Percentiles rank a stretch among this genome's conserved stretches.
These are phyloP conservation scores for Sinosuthora webbiana DNA, from an alignment of 2,113 vertebrate species.

Conservation along the genomic window DNA sequence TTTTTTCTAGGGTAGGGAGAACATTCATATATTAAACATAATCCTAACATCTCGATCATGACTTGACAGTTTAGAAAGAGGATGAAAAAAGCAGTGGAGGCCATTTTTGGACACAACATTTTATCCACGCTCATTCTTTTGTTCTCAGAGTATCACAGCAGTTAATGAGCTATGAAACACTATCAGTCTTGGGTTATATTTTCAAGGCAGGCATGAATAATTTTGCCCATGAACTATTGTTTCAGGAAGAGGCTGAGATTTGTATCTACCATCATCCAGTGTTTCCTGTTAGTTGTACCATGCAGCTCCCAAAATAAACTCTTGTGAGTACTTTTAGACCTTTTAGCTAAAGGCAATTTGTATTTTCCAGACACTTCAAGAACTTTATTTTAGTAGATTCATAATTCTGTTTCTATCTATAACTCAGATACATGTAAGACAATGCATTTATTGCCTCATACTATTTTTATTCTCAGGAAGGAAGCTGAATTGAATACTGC, in stretches of 20 bases:
- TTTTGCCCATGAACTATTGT: not conserved
- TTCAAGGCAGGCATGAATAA: slow-evolving; percentile 2
- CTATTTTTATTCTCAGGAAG: slow-evolving; percentile 47
- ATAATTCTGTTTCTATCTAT: slow-evolving; percentile 4
- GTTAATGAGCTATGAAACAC: not conserved
- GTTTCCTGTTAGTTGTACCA: slow-evolving; percentile 1
- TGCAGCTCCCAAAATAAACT: slow-evolving; percentile 48
- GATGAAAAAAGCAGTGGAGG: not conserved
- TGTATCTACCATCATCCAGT: not conserved
- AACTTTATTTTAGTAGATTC: slow-evolving; percentile 14
- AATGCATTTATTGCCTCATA: not conserved
- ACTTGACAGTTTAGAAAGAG: not conserved
- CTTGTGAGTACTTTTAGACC: not conserved
- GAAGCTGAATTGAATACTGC: not conserved
- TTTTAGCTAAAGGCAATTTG: slow-evolving; percentile 18
- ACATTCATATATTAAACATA: not conserved
- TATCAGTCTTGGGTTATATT: not conserved
- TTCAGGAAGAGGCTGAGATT: slow-evolving; percentile 32
- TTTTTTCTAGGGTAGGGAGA: not conserved
- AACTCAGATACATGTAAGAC: not conserved
- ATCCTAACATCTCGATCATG: not conserved
- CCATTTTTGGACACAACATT: not conserved
- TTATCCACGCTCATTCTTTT: not conserved
- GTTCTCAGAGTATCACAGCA: not conserved
- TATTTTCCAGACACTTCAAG: slow-evolving; percentile 19